Conservation (phyloP, 2,113 vertebrate species). For the Rynchops niger region DNA sequence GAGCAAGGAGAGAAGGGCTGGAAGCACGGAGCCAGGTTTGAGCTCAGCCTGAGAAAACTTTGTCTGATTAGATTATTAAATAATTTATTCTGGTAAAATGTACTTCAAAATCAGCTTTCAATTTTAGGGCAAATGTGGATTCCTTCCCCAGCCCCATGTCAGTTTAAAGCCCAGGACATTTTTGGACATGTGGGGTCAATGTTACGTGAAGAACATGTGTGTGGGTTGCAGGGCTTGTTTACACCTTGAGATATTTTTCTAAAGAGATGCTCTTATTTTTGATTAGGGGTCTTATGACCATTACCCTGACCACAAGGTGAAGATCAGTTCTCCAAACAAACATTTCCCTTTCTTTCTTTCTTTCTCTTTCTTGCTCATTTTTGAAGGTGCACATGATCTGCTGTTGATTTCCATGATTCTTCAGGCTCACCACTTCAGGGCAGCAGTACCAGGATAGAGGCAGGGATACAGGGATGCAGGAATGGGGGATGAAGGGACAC, state of each 20-base stretch:
- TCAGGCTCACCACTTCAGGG: neutral
- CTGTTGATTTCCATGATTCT: neutral
- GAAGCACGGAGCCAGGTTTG: neutral
- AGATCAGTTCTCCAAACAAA: neutral
- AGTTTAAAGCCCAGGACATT: neutral
- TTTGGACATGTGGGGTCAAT: no score
- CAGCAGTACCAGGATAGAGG: neutral
- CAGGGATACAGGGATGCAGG: no score
- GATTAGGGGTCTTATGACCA: accelerated
- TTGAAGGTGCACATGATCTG: accelerated
- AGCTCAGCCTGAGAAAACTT: neutral
- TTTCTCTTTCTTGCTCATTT: neutral
- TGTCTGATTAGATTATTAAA: neutral
- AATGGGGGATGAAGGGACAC: neutral
- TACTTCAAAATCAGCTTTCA: neutral
- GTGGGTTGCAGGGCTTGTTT: neutral
- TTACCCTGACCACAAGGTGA: neutral
- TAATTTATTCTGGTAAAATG: neutral
- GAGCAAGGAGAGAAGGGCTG: neutral
- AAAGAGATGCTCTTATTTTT: neutral
- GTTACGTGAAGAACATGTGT: neutral
- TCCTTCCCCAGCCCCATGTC: neutral
- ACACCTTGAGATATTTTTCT: neutral
- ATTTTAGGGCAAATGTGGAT: neutral
- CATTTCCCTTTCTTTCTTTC: neutral